Evolutionary conservation across 1,140 invertebrate genomes (phyloP).

Genomic region (Caenorhabditis inopinata): DNA sequence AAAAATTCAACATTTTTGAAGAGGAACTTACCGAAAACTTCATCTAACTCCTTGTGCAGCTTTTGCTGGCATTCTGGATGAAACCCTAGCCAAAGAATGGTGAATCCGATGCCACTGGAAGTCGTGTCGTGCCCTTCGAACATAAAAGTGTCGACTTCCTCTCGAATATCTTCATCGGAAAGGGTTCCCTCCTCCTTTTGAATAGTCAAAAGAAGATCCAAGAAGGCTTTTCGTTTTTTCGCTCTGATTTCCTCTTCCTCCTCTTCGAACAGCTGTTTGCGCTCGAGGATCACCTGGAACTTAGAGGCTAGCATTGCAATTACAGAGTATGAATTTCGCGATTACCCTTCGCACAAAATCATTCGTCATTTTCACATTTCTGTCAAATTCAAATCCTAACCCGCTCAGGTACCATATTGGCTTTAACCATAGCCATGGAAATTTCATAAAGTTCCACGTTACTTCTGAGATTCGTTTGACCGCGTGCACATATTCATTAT

Average conservation of each 20-base stretch:
- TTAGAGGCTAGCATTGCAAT: too few relatives aligned
- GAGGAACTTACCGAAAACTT: constrained; percentile 73
- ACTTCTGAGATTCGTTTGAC: constrained; percentile 71
- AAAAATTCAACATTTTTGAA: too few relatives aligned
- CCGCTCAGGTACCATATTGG: constrained; percentile 78
- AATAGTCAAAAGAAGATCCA: constrained; percentile 84
- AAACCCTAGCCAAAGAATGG: constrained; percentile 68
- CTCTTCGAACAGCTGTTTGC: constrained; percentile 69
- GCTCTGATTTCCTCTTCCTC: not conserved
- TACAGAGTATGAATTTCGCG: too few relatives aligned
- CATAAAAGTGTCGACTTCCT: constrained; percentile 80
- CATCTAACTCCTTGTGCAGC: constrained; percentile 77
- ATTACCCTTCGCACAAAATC: not conserved
- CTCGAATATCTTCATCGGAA: constrained; percentile 69
- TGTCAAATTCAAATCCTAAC: constrained; percentile 75
- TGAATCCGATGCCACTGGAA: constrained; percentile 76
- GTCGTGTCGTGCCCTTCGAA: constrained; percentile 83
- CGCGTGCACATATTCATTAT: constrained; percentile 77
- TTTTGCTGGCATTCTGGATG: constrained; percentile 72
- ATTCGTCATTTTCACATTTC: constrained; percentile 21
- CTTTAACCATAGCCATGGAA: constrained; percentile 80
- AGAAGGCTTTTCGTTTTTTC: constrained; percentile 85
- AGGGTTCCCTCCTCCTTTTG: constrained; percentile 74
- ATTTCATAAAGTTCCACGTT: constrained; percentile 66
- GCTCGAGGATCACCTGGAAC: constrained; percentile 73